Evolutionary conservation across 2,888 invertebrate genomes (phyloP).

Genomic region (Andricus quercusramuli): DNA sequence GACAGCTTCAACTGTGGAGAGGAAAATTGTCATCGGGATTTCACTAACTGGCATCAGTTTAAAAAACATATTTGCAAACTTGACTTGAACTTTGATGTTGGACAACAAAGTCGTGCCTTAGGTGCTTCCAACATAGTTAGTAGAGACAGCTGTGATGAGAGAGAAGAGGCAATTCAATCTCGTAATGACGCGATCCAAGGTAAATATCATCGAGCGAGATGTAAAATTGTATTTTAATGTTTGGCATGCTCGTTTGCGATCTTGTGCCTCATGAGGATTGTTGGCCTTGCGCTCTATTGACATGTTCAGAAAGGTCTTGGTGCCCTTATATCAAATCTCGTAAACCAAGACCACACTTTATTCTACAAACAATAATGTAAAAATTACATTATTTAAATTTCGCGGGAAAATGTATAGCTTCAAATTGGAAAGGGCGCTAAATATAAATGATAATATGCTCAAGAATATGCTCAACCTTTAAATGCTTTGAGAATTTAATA

Average conservation of each 20-base stretch:
- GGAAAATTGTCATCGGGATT: not conserved
- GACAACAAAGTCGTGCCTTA: not conserved
- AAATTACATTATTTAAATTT: too few relatives aligned
- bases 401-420: too few relatives aligned
- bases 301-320: conserved; percentile 16
- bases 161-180: not conserved
- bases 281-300: not conserved
- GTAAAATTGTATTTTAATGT: too few relatives aligned
- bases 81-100: not conserved
- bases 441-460: too few relatives aligned
- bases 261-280: too few relatives aligned
- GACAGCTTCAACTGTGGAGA: not conserved
- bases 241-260: too few relatives aligned
- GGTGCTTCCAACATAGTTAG: not conserved
- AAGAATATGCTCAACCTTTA: too few relatives aligned
- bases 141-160: not conserved
- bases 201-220: conserved; percentile 32
- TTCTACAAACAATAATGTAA: too few relatives aligned
- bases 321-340: conserved; percentile 6
- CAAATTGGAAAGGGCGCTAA: too few relatives aligned
- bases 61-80: not conserved
- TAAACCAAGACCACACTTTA: conserved; percentile 41
- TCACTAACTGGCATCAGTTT: not conserved
- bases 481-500: too few relatives aligned
- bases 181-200: not conserved